These are phyloP conservation scores for Limanda limanda DNA, from an alignment of 2,113 vertebrate genomes.

Conservation along the genomic window DNA sequence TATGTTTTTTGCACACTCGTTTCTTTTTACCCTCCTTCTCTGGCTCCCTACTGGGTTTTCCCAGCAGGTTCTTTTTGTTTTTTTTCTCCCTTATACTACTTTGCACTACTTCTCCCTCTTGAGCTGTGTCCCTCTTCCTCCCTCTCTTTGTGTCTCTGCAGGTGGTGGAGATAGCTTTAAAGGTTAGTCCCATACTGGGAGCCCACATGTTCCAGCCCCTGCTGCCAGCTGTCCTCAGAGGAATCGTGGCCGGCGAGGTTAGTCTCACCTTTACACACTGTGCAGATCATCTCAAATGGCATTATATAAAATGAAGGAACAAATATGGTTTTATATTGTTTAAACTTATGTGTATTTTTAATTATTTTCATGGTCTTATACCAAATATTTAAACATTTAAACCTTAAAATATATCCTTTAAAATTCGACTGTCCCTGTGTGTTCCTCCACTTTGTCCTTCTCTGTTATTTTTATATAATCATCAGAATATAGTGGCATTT, in stretches of 20 bases:
- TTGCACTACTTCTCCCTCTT: slow-evolving; percentile 2
- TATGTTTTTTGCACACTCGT: not conserved
- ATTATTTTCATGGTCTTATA: not conserved
- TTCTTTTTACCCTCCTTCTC: no score
- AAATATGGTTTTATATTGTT: not conserved
- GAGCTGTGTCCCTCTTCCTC: slow-evolving; percentile 28
- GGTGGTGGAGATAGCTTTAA: slow-evolving; percentile 96
- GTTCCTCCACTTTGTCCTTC: slow-evolving; percentile 19
- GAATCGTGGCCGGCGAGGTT: slow-evolving; percentile 95
- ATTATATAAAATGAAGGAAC: slow-evolving; percentile 3
- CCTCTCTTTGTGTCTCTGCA: slow-evolving; percentile 72
- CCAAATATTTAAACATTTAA: not conserved
- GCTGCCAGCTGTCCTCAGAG: slow-evolving; percentile 89
- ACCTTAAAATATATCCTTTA: not conserved
- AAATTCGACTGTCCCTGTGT: not conserved
- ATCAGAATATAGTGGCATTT: slow-evolving; percentile 11
- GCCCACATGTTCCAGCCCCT: slow-evolving; percentile 94
- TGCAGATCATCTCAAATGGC: not conserved
- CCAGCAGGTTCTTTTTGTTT: not conserved
- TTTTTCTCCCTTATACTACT: slow-evolving; percentile 27
- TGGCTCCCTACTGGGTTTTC: not conserved
- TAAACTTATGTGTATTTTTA: not conserved
- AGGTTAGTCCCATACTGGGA: slow-evolving; percentile 91
- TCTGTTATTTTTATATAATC: not conserved
- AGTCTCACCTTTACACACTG: slow-evolving; percentile 58